Evolutionary conservation across 23 tunicate genomes (phyloP).

Genomic region (Oikopleura vanhoeffeni): DNA sequence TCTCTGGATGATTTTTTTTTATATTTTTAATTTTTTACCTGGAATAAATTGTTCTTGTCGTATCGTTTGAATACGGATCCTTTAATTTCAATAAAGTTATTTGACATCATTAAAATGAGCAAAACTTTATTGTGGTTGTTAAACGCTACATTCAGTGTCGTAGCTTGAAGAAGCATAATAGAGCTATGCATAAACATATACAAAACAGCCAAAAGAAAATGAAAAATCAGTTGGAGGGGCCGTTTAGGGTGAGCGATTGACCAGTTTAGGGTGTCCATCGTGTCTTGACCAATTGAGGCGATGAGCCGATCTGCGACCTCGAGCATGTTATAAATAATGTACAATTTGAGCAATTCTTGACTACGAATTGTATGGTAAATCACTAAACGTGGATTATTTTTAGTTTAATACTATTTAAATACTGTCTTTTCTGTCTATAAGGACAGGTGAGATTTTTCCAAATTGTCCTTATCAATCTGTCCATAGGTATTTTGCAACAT

Average conservation of each 20-base stretch:
- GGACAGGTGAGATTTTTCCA: too few species aligned
- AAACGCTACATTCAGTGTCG: constrained; percentile 85
- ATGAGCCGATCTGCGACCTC: constrained; percentile 94
- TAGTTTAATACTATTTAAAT: too few species aligned
- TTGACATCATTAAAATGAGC: constrained; percentile 97
- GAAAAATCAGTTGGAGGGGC: constrained; percentile 36
- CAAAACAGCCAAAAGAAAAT: constrained; percentile 51
- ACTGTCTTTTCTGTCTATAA: too few species aligned
- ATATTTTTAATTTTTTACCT: constrained; percentile 24
- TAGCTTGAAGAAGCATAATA: constrained; percentile 61
- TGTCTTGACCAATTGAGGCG: constrained; percentile 93
- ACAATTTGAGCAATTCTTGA: constrained; percentile 71
- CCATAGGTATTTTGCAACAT: too few species aligned
- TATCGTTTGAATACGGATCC: constrained; percentile 93
- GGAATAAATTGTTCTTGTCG: constrained; percentile 93
- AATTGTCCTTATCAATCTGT: too few species aligned
- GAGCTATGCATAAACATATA: constrained; percentile 31
- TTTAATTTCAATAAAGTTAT: constrained; percentile 93
- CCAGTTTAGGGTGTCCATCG: constrained; percentile 69
- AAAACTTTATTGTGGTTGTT: constrained; percentile 88
- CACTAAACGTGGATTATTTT: constrained; percentile 23
- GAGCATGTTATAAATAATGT: constrained; percentile 94
- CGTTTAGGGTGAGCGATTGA: constrained; percentile 39
- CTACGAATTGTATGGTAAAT: constrained; percentile 83
- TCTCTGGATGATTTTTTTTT: too few species aligned